Evolutionary conservation across 1,140 invertebrate species (phyloP), one percentile per base, ranked within the genome.

Genomic region (Anthonomus grandis): DNA sequence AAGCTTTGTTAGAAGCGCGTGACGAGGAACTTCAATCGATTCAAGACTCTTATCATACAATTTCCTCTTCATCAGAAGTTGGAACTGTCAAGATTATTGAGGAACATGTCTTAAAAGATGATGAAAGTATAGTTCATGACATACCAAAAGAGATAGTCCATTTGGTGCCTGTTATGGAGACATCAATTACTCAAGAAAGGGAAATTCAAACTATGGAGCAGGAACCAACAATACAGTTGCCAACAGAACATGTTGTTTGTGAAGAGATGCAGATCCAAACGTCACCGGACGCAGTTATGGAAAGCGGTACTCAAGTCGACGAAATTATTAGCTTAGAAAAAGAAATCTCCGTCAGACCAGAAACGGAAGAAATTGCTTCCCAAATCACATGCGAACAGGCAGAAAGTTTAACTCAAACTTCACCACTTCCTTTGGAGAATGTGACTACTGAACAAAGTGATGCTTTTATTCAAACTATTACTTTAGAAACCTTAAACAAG

Each of bases 81-180:
- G 76, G 71, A 18, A 78, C 77, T 25, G 81, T 85, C 1, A 85
- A 84, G 75, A 74, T 85, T 57, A 69, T 85, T n/a, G 81, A 85
- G 75, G 83, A 85, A 74, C 75, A 74, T 45, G 57, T 83, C 6
- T 66, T 73, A 31, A 72, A 70, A 27, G 57, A 60, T 46, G 63
- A 68, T 12, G 73, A 73, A 60, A 75, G 75, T 49, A 75, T 79
- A 70, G 52, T 72, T 17, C 44, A 75, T 59, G 70, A 74, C 56
- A 70, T 76, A 0, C 55, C 69, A 10, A 75, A 74, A 8, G 79
- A 81, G 57, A 62, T 85, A 17, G 76, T 82, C 2, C 79, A 76
- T 52, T 77, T 80, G 15, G 77, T 82, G 2, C 78, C 79, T 56
- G 74, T 84, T 2, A 67, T 85, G 2, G 83, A 85, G 73, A 69